These are phyloP conservation scores for Stictonetta naevosa DNA, from an alignment of 2,113 vertebrate species.

Conservation along the genomic window DNA sequence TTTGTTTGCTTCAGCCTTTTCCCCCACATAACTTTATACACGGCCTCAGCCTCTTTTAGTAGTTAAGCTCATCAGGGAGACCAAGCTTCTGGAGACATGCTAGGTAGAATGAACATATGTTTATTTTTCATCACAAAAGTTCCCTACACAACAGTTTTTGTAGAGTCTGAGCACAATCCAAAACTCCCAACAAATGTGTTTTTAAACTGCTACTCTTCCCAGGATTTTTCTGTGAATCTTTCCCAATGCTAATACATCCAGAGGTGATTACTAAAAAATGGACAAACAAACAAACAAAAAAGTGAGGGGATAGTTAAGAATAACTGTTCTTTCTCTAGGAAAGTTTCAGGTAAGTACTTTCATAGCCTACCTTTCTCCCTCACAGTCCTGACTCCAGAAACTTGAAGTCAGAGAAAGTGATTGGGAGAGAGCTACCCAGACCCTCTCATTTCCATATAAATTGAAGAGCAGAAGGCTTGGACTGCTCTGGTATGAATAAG, in stretches of 20 bases:
- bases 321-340: background rate
- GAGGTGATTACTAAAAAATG: background rate
- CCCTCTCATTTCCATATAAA: background rate
- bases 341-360: background rate
- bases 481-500: background rate
- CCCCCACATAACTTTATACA: background rate
- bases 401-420: background rate
- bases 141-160: rapidly evolving
- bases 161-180: background rate
- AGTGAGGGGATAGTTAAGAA: background rate
- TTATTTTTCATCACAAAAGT: background rate
- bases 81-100: background rate
- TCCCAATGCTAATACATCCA: background rate
- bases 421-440: background rate
- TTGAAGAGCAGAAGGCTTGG: background rate
- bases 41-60: background rate
- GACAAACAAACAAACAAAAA: background rate
- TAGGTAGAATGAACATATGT: background rate
- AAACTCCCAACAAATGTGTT: background rate
- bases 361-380: background rate
- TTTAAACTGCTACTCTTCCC: background rate
- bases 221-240: background rate
- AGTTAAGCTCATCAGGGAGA: background rate
- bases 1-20: background rate
- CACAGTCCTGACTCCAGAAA: background rate